Evolutionary conservation across 2,888 invertebrate species (phyloP), one percentile per base, ranked within the genome.

Genomic region (Caenorhabditis uteleia): DNA sequence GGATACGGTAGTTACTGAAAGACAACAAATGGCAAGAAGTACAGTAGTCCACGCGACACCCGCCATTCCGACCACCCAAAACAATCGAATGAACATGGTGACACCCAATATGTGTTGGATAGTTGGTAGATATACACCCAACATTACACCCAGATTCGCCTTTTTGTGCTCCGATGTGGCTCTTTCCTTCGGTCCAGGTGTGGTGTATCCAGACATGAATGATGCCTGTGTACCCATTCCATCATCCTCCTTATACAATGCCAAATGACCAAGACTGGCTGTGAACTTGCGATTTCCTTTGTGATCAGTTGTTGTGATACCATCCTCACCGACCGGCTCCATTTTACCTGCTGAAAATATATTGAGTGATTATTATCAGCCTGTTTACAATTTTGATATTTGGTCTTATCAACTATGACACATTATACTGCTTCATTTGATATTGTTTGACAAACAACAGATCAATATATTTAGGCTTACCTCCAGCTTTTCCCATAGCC

Each of bases 101-200:
- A 98, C 95, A 77, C 98, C 98, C 85, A 98, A 95, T 86, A 98
- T 98, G 86, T 99, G 98, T 86, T 99, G 98, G 84, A 98, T 94
- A 85, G 97, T 98, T 57, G 98, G 98, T 67, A 99, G 88, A 86
- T 91, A 98, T 72, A 97, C 97, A 60, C 98, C 98, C 84, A 98
- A 91, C 83, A 98, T 89, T 34, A 95, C 95, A 80, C 98, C 98
- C 90, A 98, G 92, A 71, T 94, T 91, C 36, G 94, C 92, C 61
- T 81, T 80, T 45, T 78, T 77, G 59, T 77, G 77, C 53, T 75
- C 80, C 44, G 72, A 70, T 21, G 71, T 77, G 18, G 77, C 80
- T 44, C 78, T 65, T 48, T 82, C 82, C 42, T 72, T 72, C 3
- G 82, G 82, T 10, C 82, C 82, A 7, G 82, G 82, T n/a, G 78